Base-by-base conservation (phyloP, 1,140 invertebrate species). In the Aphelenchoides avenae region DNA sequence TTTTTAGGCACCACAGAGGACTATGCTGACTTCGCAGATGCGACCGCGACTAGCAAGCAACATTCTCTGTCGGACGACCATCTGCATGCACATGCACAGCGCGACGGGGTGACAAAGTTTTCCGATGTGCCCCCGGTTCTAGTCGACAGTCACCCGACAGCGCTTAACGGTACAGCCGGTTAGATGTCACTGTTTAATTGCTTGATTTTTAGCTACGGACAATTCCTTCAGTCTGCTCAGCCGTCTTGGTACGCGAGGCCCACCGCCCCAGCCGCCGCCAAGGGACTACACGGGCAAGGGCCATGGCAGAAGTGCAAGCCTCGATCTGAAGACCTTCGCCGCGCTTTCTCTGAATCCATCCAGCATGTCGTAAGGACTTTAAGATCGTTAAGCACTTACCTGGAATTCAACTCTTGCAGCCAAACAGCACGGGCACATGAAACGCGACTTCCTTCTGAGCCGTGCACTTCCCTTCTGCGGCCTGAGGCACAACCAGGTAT, bases 61-160 rank as follows among this genome's bases (percentile, higher is more conserved):
- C 63, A 65, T 22, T 65, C 63, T 11, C 27, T 65, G n/a, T 65
- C 63, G 13, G 63, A 70, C 44, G 63, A 65, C 53, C 63, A 65
- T 47, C 34, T 65, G 13, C 53, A 65, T 34, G 11, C 53, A 18
- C 29, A 59, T 34, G 27, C 41, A 6, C 24, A 55, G 11, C 66
- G 69, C 18, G 37, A 50, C 20, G 60, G 53, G n/a, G 66, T 64
- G n/a, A 41, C 66, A 27, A 50, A 70, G 57, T 66, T 66, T 22
- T 66, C 64, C 9, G 67, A 66, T 42, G 67, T 68, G 26, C 64
- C 64, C 0, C 64, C 63, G 3, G 22, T 65, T 22, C 20, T 65
- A 13, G 64, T 66, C 2, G 64, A 66, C 34, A 47, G 46, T 31
- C 29, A 60, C n/a, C 64, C 64, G 27, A 61, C 40, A 1, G 55